A percentile compares a stretch with the other conserved stretches of the same genome.
These are phyloP conservation scores for Laothoe populi DNA, from an alignment of 2,888 invertebrate species.

Conservation along the genomic window DNA sequence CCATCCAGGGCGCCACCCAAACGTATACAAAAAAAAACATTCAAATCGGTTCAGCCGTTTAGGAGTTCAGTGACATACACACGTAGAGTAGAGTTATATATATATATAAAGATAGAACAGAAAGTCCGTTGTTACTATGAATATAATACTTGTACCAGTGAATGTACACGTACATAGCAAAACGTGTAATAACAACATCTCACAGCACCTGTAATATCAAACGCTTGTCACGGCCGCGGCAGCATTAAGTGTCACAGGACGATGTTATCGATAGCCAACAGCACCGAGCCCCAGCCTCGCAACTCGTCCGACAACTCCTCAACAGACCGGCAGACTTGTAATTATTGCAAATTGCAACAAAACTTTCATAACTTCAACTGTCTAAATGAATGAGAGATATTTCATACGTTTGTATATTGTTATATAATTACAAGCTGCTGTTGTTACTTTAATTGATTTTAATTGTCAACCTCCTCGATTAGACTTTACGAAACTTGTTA, in stretches of 20 bases:
- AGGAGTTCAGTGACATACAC: no score
- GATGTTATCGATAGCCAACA: slow-evolving; percentile 57
- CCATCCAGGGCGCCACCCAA: no score
- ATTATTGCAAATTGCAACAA: slow-evolving; percentile 63
- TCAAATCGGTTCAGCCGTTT: no score
- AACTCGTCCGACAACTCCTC: slow-evolving; percentile 49
- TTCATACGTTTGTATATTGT: slow-evolving; percentile 69
- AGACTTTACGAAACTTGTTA: slow-evolving; percentile 54
- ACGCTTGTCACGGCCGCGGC: slow-evolving; percentile 59
- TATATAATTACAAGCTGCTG: slow-evolving; percentile 72
- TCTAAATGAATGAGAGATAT: slow-evolving; percentile 74
- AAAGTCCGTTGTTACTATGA: no score
- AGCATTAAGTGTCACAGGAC: slow-evolving; percentile 68
- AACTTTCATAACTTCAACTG: slow-evolving; percentile 69
- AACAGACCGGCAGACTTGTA: slow-evolving; percentile 54
- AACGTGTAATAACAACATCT: slow-evolving; percentile 64
- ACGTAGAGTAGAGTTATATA: no score
- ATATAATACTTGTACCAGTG: slow-evolving; percentile 31
- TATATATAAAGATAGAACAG: no score
- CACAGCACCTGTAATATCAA: slow-evolving; percentile 66
- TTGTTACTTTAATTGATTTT: slow-evolving; percentile 78
- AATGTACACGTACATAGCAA: slow-evolving; percentile 41
- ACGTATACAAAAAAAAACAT: no score
- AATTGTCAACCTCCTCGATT: slow-evolving; percentile 64
- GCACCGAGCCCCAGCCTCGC: slow-evolving; percentile 37